These are phyloP conservation scores for Trachythela sp. DNA, from an alignment of 64 coral and sea anemone species.

Conservation along the genomic window DNA sequence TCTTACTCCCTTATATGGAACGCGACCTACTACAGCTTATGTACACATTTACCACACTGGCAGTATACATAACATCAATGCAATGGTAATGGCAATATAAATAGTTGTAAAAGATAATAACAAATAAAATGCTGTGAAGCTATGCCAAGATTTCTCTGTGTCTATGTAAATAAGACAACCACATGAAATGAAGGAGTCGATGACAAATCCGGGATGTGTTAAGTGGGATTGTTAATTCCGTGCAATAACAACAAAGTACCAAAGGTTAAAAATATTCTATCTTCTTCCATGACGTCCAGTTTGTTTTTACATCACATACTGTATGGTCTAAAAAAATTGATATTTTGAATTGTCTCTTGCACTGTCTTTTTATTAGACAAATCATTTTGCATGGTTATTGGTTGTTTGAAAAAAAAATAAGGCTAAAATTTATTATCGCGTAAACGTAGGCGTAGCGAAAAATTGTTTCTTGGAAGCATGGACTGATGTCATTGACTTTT, in stretches of 20 bases:
- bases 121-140: neutral
- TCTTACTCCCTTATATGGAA: neutral
- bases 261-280: neutral
- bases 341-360: too few relatives aligned
- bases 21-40: neutral
- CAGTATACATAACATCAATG: neutral
- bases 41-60: neutral
- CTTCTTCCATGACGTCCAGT: neutral
- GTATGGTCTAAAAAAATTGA: too few relatives aligned
- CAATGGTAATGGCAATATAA: constrained; percentile 4
- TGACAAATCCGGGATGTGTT: neutral
- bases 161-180: neutral
- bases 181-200: neutral
- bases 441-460: too few relatives aligned
- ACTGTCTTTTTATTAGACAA: too few relatives aligned
- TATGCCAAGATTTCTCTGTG: neutral
- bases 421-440: too few relatives aligned
- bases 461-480: too few relatives aligned
- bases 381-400: too few relatives aligned
- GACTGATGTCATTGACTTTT: too few relatives aligned
- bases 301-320: too few relatives aligned
- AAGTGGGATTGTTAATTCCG: neutral
- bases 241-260: neutral
- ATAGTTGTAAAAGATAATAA: neutral
- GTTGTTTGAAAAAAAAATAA: too few relatives aligned